Conservation (phyloP, 1,140 invertebrate genomes). For the Geopemphigus sp. region DNA sequence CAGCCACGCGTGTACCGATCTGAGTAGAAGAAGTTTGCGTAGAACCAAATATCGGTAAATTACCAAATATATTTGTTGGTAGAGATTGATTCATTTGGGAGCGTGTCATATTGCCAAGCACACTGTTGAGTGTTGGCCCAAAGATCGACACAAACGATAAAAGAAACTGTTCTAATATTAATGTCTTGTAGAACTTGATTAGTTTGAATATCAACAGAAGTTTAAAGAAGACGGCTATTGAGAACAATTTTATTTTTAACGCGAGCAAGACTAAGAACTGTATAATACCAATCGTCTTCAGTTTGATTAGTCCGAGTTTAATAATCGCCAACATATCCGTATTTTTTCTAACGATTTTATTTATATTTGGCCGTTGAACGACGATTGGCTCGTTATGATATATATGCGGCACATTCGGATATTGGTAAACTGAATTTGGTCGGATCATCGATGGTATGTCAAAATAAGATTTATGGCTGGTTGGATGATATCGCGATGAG, state of each 20-base stretch:
- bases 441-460: not conserved
- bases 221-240: not conserved
- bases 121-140: not conserved
- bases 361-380: not conserved
- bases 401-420: too few relatives aligned
- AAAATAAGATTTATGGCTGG: not conserved
- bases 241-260: not conserved
- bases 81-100: too few relatives aligned
- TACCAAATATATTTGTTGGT: too few relatives aligned
- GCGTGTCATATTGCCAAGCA: not conserved
- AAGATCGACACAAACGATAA: not conserved
- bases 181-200: not conserved
- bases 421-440: not conserved
- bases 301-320: not conserved
- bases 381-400: too few relatives aligned
- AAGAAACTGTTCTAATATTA: not conserved
- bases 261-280: not conserved
- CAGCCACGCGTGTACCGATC: too few relatives aligned
- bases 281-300: not conserved
- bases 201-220: not conserved
- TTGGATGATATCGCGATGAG: not conserved
- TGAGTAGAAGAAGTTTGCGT: too few relatives aligned
- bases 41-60: too few relatives aligned
- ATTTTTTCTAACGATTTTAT: not conserved
- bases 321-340: not conserved